Evolutionary conservation across 2,888 invertebrate genomes (phyloP), one percentile per base, ranked within the genome.

Genomic region (Arctia plantaginis): DNA sequence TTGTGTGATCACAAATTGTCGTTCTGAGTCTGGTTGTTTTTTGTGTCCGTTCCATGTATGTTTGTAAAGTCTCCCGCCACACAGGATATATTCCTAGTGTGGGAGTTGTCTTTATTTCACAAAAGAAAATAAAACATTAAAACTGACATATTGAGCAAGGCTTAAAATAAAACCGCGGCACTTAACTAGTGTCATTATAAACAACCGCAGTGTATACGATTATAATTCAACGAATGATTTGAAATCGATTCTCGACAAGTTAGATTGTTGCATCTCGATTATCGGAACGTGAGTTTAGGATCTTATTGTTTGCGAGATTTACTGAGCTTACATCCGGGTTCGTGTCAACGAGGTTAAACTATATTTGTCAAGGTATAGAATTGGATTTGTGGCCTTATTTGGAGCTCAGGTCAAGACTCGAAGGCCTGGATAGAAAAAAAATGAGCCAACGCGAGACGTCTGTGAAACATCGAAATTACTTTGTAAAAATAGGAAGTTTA

Each of bases 271-370:
- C 33, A 55, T 75, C 75, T 81, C 78, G 83, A 85, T 65, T 76
- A 74, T 77, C 23, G 47, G 39, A 77, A n/a, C 83, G 83, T 84
- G 83, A 73, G 64, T 77, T 70, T 73, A 72, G 70, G 80, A 77
- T 77, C 72, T 74, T 84, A 84, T 84, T 84, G 83, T 84, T 85
- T 78, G 82, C 70, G 65, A 76, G 82, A 80, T 74, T 72, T 69
- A 77, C 71, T 78, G 51, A 23, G 23, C 23, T 8, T 65, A 85
- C 75, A 85, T 84, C 83, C 83, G 86, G 84, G 82, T 80, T 69
- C 30, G 69, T 82, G 80, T 83, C 82, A 76, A 8, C 13, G 30
- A 12, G 77, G 80, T 74, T 73, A 79, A 80, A 78, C 76, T 72
- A 69, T 77, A 77, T 68, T 73, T 78, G 77, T 79, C 65, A 71